Evolutionary conservation across 2,113 vertebrate genomes (phyloP), one percentile per base, ranked within the genome.

Genomic region (Brienomyrus longianalis): DNA sequence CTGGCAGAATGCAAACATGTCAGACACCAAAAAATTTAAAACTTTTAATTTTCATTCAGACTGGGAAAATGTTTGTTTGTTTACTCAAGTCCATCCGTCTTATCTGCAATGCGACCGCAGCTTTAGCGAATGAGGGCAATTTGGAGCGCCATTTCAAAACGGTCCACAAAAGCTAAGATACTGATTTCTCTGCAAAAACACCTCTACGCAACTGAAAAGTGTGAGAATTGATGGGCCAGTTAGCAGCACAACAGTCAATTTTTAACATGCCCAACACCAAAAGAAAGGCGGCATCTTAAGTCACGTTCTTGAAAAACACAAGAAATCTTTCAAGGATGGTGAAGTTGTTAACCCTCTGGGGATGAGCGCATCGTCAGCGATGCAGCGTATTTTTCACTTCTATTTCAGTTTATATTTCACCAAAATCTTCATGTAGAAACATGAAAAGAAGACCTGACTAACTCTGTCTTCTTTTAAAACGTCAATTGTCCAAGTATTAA

Each of bases 61-160:
- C 74, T 62, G 90, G 86, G 51, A 90, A 56, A 51, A 84, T 39
- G 86, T 88, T 88, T 88, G 9, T 27, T 19, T 19, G 27, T 85
- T 66, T 84, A 66, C 56, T 90, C 86, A 47, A 90, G 43, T 84
- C 74, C 13, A 19, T 90, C 23, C 88, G 77, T 90, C 87, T 90
- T 15, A 86, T 89, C 43, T 89, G 89, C n/a, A 66, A 70, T 51
- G 83, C 54, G n/a, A 51, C 13, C 1, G 83, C 15, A 56, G 52
- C 27, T 35, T n/a, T 88, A 62, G 87, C 87, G 19, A 88, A 90
- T 54, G 88, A 88, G 87, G 87, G 77, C 11, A 90, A 88, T 90
- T 83, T 85, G 87, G 87, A 88, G 90, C 77, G 51, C n/a, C 88
- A 89, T 90, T 90, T 90, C 15, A 66, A n/a, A 15, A 90, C 21